Evolutionary conservation across 2,113 vertebrate species (phyloP).

Genomic region (Canis aureus): DNA sequence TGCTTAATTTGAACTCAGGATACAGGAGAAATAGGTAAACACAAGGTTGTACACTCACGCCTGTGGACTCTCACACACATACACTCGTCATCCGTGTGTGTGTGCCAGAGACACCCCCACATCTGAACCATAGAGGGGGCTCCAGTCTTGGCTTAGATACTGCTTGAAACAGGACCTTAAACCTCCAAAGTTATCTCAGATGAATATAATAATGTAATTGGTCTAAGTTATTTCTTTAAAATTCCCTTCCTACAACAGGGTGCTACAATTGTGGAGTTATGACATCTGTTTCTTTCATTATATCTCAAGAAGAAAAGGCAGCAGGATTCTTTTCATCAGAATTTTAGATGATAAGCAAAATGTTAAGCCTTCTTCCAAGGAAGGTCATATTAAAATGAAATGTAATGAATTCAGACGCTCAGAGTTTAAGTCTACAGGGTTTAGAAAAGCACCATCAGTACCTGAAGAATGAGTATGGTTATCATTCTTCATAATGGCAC

Average conservation of each 20-base stretch:
- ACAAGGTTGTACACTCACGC: neutral
- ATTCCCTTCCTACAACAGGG: neutral
- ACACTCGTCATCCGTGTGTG: fast-evolving
- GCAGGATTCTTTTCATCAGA: neutral
- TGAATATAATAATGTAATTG: neutral
- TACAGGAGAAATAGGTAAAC: neutral
- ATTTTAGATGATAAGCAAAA: slow-evolving; percentile 42
- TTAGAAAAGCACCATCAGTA: neutral
- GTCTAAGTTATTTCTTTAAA: neutral
- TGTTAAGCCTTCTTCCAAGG: neutral
- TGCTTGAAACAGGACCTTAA: neutral
- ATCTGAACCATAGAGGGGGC: neutral
- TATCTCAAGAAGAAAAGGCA: slow-evolving; percentile 22
- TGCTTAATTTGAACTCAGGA: neutral
- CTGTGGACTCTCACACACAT: neutral
- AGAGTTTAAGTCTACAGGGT: neutral
- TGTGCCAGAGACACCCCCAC: neutral
- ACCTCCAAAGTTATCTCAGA: neutral
- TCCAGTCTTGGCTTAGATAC: neutral
- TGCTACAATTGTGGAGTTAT: neutral
- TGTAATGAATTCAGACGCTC: neutral
- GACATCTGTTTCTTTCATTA: slow-evolving; percentile 16
- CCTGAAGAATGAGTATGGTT: neutral
- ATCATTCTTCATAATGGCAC: neutral
- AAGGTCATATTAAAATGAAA: slow-evolving; percentile 50